Evolutionary conservation across 2,113 vertebrate species (phyloP).

Genomic region (Xiphias gladius): DNA sequence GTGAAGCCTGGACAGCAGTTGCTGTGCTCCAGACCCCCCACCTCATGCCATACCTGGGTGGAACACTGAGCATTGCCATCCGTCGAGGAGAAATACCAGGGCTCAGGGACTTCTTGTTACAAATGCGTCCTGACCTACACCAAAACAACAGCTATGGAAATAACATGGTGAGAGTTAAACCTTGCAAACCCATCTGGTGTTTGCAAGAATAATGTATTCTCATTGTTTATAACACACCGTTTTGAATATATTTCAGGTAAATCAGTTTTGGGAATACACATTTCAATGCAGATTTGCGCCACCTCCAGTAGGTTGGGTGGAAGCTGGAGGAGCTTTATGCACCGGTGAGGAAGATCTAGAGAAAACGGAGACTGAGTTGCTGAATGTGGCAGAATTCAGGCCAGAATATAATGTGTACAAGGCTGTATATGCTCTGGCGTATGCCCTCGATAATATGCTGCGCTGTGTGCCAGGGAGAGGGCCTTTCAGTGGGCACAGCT

Average conservation of each 20-base stretch:
- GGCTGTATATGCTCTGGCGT: conserved; percentile 81
- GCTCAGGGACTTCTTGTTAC: conserved; percentile 72
- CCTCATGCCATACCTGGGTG: conserved; percentile 74
- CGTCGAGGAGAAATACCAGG: conserved; percentile 78
- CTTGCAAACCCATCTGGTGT: neutral
- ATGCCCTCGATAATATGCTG: conserved; percentile 74
- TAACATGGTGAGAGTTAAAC: conserved; percentile 63
- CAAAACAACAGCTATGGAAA: conserved; percentile 39
- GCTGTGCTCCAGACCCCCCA: conserved; percentile 56
- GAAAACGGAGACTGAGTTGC: conserved; percentile 50
- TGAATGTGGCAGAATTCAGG: conserved; percentile 67
- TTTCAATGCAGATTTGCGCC: conserved; percentile 75
- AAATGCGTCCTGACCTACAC: conserved; percentile 54
- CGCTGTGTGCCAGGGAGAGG: conserved; percentile 75
- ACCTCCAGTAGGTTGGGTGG: conserved; percentile 21
- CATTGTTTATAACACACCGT: neutral
- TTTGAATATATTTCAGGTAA: conserved; percentile 40
- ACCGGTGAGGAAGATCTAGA: conserved; percentile 75
- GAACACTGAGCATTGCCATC: conserved; percentile 82
- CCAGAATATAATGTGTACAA: conserved; percentile 82
- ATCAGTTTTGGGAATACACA: conserved; percentile 75
- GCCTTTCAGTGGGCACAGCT: conserved; percentile 74
- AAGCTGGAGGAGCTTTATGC: conserved; percentile 44
- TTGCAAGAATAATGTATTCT: neutral
- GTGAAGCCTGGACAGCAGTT: conserved; percentile 80